Evolutionary conservation across 1,140 invertebrate genomes (phyloP).

Genomic region (Procambarus virginalis): DNA sequence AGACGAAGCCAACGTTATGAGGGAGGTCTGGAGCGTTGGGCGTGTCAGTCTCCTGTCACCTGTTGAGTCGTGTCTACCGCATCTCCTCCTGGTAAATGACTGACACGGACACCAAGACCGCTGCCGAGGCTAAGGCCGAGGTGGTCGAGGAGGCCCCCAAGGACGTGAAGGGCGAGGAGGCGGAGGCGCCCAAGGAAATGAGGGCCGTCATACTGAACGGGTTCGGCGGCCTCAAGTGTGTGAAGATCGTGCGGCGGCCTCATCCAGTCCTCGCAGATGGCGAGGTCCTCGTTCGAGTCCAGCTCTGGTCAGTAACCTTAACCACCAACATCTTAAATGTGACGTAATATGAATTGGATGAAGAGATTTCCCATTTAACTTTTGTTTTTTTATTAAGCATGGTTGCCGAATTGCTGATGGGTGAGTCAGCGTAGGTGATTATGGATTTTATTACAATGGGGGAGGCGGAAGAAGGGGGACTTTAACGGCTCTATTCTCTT

Average conservation of each 20-base stretch:
- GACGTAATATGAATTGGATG: no score
- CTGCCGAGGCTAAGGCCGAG: constrained; percentile 14
- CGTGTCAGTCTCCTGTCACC: background rate
- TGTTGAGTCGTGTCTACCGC: background rate
- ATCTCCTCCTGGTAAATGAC: background rate
- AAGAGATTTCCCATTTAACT: no score
- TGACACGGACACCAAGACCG: background rate
- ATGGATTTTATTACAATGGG: no score
- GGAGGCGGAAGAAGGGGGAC: no score
- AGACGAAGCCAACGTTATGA: background rate
- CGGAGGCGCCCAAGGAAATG: constrained; percentile 36
- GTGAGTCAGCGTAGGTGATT: no score
- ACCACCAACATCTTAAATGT: no score
- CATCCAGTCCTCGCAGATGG: constrained; percentile 47
- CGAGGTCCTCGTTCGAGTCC: constrained; percentile 38
- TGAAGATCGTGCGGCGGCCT: constrained; percentile 42
- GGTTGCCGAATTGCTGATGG: no score
- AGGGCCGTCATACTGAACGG: constrained; percentile 46
- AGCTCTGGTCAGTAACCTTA: constrained; percentile 41
- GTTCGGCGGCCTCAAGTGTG: constrained; percentile 49
- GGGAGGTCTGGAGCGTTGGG: no score
- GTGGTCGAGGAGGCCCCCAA: constrained; percentile 15
- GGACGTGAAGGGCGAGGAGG: constrained; percentile 21
- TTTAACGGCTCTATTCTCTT: no score
- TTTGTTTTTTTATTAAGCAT: no score